These are phyloP conservation scores for Ips nitidus DNA, from an alignment of 1,140 invertebrate species.

Conservation along the genomic window DNA sequence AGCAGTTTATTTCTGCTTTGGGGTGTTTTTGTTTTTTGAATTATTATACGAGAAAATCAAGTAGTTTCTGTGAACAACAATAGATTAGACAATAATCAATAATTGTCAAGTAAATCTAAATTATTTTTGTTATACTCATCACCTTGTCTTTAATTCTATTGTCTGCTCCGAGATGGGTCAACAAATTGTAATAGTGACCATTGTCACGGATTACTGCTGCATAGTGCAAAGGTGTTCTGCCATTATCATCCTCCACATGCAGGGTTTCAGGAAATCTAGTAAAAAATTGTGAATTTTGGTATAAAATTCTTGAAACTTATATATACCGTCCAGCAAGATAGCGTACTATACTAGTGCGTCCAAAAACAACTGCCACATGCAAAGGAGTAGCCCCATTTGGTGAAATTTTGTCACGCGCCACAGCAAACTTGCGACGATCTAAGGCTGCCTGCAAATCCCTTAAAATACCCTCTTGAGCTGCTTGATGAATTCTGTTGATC, in stretches of 20 bases:
- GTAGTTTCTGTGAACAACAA: no score
- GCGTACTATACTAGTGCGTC: conserved; percentile 66
- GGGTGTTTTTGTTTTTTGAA: no score
- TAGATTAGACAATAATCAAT: no score
- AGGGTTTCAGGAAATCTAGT: conserved; percentile 73
- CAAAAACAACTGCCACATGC: conserved; percentile 87
- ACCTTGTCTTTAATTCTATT: conserved; percentile 80
- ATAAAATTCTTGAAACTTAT: background rate
- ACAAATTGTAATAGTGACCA: conserved; percentile 83
- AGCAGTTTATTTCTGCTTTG: no score
- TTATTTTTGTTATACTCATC: conserved; percentile 41
- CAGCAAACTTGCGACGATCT: conserved; percentile 87
- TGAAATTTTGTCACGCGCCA: conserved; percentile 77
- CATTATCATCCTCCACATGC: conserved; percentile 72
- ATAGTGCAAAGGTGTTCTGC: conserved; percentile 89
- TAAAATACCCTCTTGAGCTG: conserved; percentile 82
- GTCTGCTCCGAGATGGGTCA: conserved; percentile 83
- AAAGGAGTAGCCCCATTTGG: conserved; percentile 85
- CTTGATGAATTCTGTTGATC: conserved; percentile 83
- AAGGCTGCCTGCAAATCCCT: conserved; percentile 81
- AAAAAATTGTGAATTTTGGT: conserved; percentile 46
- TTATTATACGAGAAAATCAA: no score
- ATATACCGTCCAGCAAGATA: conserved; percentile 65
- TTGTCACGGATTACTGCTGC: conserved; percentile 83
- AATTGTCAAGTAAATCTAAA: no score